phyloP scores from a whole-genome alignment of 2,888 invertebrate genomes.

The Cosmorhoe ocellata region DNA sequence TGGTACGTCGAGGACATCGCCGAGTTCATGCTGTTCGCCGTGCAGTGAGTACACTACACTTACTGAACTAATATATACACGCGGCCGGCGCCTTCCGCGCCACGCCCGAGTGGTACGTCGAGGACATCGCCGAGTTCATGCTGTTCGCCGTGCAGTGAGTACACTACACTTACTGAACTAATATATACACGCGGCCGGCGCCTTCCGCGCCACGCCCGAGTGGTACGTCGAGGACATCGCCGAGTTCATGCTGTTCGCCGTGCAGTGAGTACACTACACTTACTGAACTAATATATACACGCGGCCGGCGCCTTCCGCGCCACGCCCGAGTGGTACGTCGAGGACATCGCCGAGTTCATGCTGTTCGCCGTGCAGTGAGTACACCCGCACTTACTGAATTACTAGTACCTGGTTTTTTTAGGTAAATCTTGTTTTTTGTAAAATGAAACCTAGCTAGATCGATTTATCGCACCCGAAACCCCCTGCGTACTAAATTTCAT shows the following conservation, averaged over 20 bases:
- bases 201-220: slow-evolving; percentile 96
- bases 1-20: slow-evolving; percentile 99
- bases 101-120: slow-evolving; percentile 98
- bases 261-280: slow-evolving; percentile 85
- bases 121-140: slow-evolving; percentile 98
- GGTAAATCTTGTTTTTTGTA: too few relatives aligned
- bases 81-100: slow-evolving; percentile 89
- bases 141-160: slow-evolving; percentile 94
- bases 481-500: too few relatives aligned
- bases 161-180: background rate
- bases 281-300: too few relatives aligned
- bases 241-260: slow-evolving; percentile 95
- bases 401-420: too few relatives aligned
- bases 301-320: slow-evolving; percentile 90
- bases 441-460: too few relatives aligned
- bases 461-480: too few relatives aligned
- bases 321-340: slow-evolving; percentile 98
- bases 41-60: slow-evolving; percentile 86
- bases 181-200: slow-evolving; percentile 53
- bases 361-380: slow-evolving; percentile 94
- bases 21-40: slow-evolving; percentile 95
- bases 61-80: background rate
- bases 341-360: slow-evolving; percentile 98
- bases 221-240: slow-evolving; percentile 99
- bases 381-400: background rate